Base-by-base conservation (phyloP, 2,888 invertebrate species). In the Phyto melanocephala region DNA sequence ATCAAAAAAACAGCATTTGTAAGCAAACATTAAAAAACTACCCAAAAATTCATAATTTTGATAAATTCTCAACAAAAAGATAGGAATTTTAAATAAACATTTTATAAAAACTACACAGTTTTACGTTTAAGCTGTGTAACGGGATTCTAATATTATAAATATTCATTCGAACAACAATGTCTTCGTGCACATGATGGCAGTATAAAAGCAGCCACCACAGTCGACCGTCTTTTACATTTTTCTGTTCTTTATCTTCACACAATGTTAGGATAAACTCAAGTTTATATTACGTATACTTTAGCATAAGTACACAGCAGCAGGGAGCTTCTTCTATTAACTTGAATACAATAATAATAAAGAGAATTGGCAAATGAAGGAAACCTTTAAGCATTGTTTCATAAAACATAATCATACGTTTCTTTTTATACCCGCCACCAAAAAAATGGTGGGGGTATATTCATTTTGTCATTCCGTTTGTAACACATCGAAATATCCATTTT, bases 121-220 rank as follows among this genome's bases (percentile, higher is more conserved):
- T 70, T 45, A 52, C 22, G 24, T 77, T 63, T 54, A 28, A 62
- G 24, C 20, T 52, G 45, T 78, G 62, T 56, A 54, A 63, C 10
- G 47, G 52, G 28, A 56, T 62, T 70, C 35, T 45, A 56, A 56
- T 78, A 28, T 56, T 17, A 78, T 63, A 70, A 71, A 78, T 78
- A 71, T 78, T 71, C 56, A 71, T 71, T 47, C 13, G 24, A 54
- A 24, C 28, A 42, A n/a, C 20, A 62, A 37, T 24, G 17, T 72
- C 15, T 60, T 24, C 22, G 54, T 54, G 42, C n/a, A 58, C 47
- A 56, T 47, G 24, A 58, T 50, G 35, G n/a, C 22, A 45, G 47
- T 54, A 40, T 24, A 24, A 54, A 54, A 54, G 40, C 11, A 68
- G n/a, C 35, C 35, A 35, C 17, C 28, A 17, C 17, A n/a, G 15